A percentile compares a stretch with the other conserved stretches of the same genome.
Evolutionary conservation across 2,113 vertebrate genomes (phyloP).

Genomic region (Ciconia maguari): DNA sequence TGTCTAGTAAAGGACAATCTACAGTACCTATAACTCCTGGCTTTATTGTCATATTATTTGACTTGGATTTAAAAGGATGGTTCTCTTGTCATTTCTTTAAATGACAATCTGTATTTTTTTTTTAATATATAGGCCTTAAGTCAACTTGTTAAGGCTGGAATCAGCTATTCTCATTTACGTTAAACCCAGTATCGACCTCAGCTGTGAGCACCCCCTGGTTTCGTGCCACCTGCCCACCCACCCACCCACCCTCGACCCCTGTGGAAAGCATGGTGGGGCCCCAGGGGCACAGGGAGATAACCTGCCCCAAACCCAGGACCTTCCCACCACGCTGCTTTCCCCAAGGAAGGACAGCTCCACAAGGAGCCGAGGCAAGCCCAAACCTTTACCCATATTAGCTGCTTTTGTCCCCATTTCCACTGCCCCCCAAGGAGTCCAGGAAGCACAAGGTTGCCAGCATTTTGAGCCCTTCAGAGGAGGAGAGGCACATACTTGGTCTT

Average conservation of each 20-base stretch:
- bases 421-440: background rate
- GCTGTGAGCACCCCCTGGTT: background rate
- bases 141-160: background rate
- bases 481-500: accelerated
- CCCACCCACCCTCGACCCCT: accelerated
- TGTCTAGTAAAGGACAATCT: slow-evolving; percentile 69
- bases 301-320: background rate
- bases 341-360: background rate
- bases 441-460: background rate
- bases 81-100: slow-evolving; percentile 62
- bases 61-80: slow-evolving; percentile 64
- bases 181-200: background rate
- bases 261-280: accelerated
- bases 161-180: background rate
- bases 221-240: background rate
- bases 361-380: background rate
- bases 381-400: accelerated
- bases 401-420: background rate
- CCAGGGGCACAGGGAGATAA: accelerated
- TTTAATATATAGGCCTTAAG: background rate
- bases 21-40: slow-evolving; percentile 58
- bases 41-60: slow-evolving; percentile 65
- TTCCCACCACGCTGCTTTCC: background rate
- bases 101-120: background rate
- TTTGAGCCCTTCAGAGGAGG: background rate